Evolutionary conservation across 2,113 vertebrate species (phyloP).

Genomic region (Vicugna pacos): DNA sequence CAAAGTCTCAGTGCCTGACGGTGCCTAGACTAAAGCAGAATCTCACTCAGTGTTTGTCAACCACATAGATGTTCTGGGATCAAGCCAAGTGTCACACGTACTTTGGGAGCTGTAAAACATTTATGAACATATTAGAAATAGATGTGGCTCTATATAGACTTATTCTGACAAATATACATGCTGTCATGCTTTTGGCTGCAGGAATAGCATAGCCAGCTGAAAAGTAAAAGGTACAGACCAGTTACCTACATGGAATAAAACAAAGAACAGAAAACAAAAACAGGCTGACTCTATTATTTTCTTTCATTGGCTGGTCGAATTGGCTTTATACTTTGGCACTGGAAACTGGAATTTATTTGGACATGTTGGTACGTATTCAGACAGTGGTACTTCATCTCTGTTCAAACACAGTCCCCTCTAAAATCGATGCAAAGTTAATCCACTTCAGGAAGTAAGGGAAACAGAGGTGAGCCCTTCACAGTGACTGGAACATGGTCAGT

Average conservation of each 20-base stretch:
- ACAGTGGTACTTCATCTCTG: not conserved
- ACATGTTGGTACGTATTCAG: not conserved
- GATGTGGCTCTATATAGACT: not conserved
- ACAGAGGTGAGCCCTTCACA: not conserved
- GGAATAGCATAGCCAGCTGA: not conserved
- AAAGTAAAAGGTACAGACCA: not conserved
- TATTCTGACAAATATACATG: not conserved
- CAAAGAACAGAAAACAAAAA: not conserved
- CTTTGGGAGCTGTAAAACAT: not conserved
- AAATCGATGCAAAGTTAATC: conserved; percentile 14
- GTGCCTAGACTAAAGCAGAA: not conserved
- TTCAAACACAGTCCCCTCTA: not conserved
- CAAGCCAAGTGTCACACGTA: not conserved
- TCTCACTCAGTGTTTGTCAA: not conserved
- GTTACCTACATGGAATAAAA: not conserved
- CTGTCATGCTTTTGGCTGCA: not conserved
- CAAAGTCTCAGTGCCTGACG: not conserved
- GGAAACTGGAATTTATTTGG: not conserved
- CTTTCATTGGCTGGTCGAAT: not conserved
- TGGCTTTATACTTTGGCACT: not conserved
- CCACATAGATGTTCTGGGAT: not conserved
- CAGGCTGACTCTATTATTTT: not conserved
- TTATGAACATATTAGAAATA: not conserved
- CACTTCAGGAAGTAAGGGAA: not conserved
- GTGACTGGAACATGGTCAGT: not conserved